These are phyloP conservation scores for Microplitis demolitor DNA, from an alignment of 1,140 invertebrate species.

Conservation along the genomic window DNA sequence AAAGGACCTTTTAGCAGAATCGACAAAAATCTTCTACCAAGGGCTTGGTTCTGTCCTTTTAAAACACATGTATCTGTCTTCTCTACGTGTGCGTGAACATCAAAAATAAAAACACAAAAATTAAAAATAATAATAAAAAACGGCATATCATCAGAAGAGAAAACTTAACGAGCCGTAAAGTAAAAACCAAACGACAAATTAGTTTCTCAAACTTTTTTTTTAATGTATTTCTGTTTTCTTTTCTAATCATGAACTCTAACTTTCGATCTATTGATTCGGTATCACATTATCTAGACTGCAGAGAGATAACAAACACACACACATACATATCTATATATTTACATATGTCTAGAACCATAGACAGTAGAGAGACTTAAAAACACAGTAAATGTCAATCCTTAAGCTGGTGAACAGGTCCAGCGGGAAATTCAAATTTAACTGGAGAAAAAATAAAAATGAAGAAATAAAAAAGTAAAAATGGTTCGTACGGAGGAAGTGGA, in stretches of 20 bases:
- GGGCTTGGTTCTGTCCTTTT: slow-evolving; percentile 12
- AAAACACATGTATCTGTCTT: slow-evolving; percentile 19
- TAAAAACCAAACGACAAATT: neutral
- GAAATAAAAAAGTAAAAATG: neutral
- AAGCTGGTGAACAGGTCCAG: neutral
- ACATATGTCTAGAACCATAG: too few species aligned
- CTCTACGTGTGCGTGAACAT: neutral
- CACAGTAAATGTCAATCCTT: neutral
- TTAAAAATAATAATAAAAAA: neutral
- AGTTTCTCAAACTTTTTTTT: neutral
- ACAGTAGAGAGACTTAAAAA: neutral
- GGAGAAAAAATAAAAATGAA: neutral
- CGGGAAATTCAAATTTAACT: slow-evolving; percentile 12
- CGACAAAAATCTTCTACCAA: slow-evolving; percentile 2
- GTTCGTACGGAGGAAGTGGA: neutral
- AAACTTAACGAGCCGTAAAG: neutral
- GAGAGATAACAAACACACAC: neutral
- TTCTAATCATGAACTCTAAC: neutral
- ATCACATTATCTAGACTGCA: neutral
- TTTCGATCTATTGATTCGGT: too few species aligned
- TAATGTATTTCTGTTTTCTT: neutral
- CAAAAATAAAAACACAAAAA: neutral
- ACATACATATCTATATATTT: neutral
- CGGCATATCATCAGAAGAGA: neutral
- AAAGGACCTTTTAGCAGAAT: slow-evolving; percentile 5